These are phyloP conservation scores for Eretmochelys imbricata DNA, from an alignment of 2,113 vertebrate genomes.

Conservation along the genomic window DNA sequence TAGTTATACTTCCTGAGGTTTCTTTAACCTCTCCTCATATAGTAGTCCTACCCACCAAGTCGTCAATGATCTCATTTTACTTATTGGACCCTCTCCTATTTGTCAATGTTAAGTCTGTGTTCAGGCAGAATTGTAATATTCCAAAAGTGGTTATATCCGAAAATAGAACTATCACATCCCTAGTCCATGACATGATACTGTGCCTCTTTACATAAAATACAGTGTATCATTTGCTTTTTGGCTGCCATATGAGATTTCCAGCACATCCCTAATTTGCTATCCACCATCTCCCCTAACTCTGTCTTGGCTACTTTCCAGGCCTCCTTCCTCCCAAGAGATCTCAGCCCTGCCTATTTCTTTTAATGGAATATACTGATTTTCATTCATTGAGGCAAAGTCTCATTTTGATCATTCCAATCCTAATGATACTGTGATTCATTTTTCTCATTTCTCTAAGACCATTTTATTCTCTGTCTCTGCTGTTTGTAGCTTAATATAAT, in stretches of 20 bases:
- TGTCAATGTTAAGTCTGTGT: not conserved
- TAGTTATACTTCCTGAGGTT: slow-evolving; percentile 40
- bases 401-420: slow-evolving; percentile 38
- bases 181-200: not conserved
- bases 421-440: not conserved
- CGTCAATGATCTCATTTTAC: slow-evolving; percentile 10
- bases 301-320: slow-evolving; percentile 17
- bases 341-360: not conserved
- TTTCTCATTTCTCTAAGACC: not conserved
- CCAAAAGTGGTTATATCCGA: not conserved
- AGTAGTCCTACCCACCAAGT: slow-evolving; percentile 18
- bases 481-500: slow-evolving; percentile 45
- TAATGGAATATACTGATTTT: not conserved
- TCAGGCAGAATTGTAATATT: not conserved
- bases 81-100: slow-evolving; percentile 20
- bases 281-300: not conserved
- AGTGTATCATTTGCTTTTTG: not conserved
- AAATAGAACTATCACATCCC: not conserved
- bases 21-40: slow-evolving; percentile 30
- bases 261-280: slow-evolving; percentile 22
- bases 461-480: slow-evolving; percentile 35
- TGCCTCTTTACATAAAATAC: not conserved
- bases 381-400: slow-evolving; percentile 8
- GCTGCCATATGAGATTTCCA: not conserved
- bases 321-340: not conserved